Percentiles rank a stretch among this genome's conserved stretches.
These are phyloP conservation scores for Takifugu flavidus DNA, from an alignment of 2,113 vertebrate genomes.

Conservation along the genomic window DNA sequence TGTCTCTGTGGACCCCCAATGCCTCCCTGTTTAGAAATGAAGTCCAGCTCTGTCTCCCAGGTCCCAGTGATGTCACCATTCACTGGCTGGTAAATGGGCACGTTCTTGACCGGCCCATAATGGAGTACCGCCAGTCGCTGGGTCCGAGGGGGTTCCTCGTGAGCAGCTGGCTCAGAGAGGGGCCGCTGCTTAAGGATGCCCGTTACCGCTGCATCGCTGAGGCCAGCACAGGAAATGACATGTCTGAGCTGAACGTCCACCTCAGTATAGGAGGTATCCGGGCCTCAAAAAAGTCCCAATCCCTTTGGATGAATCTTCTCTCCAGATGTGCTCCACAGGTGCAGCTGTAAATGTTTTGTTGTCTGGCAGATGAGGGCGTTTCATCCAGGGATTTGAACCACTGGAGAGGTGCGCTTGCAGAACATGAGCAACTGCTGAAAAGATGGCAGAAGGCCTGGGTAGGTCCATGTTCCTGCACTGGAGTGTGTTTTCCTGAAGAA, in stretches of 20 bases:
- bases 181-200: conserved; percentile 74
- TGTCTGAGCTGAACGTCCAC: conserved; percentile 73
- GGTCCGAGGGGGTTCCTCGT: conserved; percentile 72
- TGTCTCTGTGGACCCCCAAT: neutral
- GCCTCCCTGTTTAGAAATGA: conserved; percentile 34
- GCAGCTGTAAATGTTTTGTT: conserved; percentile 28
- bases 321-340: no score
- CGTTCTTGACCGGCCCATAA: conserved; percentile 69
- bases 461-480: conserved; percentile 42
- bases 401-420: conserved; percentile 81
- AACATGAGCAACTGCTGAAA: conserved; percentile 83
- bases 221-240: conserved; percentile 72
- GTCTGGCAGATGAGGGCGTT: conserved; percentile 73
- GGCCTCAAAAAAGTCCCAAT: neutral
- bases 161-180: conserved; percentile 86
- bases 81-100: conserved; percentile 84
- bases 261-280: conserved; percentile 72
- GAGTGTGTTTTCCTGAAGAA: neutral
- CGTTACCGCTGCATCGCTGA: conserved; percentile 81
- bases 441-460: conserved; percentile 88
- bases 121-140: conserved; percentile 69
- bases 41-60: conserved; percentile 72
- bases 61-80: conserved; percentile 79
- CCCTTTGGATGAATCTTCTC: neutral
- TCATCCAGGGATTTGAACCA: conserved; percentile 78